Base-by-base conservation (phyloP, 1,140 invertebrate genomes). In the Dreissena polymorpha region DNA sequence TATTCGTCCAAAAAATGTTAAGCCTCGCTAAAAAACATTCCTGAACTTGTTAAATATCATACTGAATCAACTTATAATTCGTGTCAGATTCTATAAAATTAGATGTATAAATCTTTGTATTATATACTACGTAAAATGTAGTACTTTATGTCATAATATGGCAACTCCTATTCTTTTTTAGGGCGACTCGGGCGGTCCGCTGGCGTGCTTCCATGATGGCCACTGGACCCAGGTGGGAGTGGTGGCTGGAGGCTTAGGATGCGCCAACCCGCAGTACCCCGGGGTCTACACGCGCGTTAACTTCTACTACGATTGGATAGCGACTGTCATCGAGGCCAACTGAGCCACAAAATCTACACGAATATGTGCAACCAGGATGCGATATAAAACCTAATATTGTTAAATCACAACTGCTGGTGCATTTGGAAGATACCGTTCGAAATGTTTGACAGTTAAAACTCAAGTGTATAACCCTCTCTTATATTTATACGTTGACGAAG, bases 231-330 rank as follows among this genome's bases (percentile, higher is more conserved):
- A 89, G 51, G 85, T 83, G 23, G 95, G 95, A 5, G 92, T 96
- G 25, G 94, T 95, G 0, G 97, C 97, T 16, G 97, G 96, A 96
- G 98, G 98, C 27, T 97, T 97, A 88, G 96, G 96, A 53, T 98
- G 97, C 90, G 97, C 97, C 13, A 96, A 97, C 93, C 95, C 96
- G n/a, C 95, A 96, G 91, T 97, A 96, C 93, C 97, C 97, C 0
- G 97, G 97, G 21, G 96, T 98, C 0, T 98, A 98, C 91, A 96
- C 96, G 0, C 94, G 96, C 85, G 95, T 97, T 53, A 95, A 95
- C 21, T 93, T 95, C 91, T 97, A 96, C 92, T 92, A 96, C 85
- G 94, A 95, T 13, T 97, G 97, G 97, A 97, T 97, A 88, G 85
- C 68, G 14, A 39, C 77, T 8, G 86, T 80, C n/a, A 85, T 89